A percentile compares a stretch with the other conserved stretches of the same genome.
phyloP scores from a whole-genome alignment of 2,888 invertebrate genomes.

The Boloria selene region DNA sequence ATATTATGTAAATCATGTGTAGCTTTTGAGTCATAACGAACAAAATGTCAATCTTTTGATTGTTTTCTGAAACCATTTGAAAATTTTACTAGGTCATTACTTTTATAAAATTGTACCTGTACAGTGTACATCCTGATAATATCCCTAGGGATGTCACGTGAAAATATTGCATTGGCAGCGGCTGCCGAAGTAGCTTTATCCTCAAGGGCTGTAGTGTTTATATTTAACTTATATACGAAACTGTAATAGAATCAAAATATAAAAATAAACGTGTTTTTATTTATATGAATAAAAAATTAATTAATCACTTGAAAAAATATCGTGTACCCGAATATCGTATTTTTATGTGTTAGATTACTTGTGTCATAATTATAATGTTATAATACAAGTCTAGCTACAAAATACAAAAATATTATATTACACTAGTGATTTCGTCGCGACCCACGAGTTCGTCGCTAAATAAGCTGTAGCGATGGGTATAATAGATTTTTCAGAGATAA shows the following conservation, averaged over 20 bases:
- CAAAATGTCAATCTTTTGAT: too few species aligned
- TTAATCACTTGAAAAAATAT: not conserved
- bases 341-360: not conserved
- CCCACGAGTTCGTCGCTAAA: too few species aligned
- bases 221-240: conserved; percentile 33
- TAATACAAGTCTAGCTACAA: too few species aligned
- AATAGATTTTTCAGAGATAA: too few species aligned
- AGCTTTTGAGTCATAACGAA: too few species aligned
- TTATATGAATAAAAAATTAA: not conserved
- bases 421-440: too few species aligned
- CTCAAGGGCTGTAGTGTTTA: conserved; percentile 28
- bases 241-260: conserved; percentile 30
- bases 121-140: conserved; percentile 25
- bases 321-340: not conserved
- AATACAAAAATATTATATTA: too few species aligned
- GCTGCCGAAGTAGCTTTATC: conserved; percentile 32
- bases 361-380: too few species aligned
- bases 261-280: conserved; percentile 1
- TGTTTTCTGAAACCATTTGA: not conserved
- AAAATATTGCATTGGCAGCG: conserved; percentile 33
- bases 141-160: conserved; percentile 34
- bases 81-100: conserved; percentile 4
- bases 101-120: conserved; percentile 5
- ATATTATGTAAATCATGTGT: too few species aligned
- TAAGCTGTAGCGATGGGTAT: too few species aligned